Evolutionary conservation across 2,113 vertebrate genomes (phyloP).

Genomic region (Neofelis nebulosa): DNA sequence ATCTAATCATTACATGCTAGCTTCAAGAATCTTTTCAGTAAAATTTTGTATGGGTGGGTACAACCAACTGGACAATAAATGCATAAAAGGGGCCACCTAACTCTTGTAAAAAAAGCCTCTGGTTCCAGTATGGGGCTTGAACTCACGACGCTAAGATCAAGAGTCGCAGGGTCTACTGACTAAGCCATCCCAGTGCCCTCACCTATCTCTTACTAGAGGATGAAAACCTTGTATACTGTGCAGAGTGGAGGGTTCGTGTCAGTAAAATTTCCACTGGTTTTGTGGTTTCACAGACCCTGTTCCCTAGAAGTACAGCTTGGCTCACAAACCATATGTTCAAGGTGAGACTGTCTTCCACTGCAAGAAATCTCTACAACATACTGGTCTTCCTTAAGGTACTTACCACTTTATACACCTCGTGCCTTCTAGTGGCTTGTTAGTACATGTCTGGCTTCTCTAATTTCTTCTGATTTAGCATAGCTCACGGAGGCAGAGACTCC

Average conservation of each 20-base stretch:
- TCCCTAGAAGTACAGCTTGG: background rate
- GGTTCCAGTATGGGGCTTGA: background rate
- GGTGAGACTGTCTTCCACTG: background rate
- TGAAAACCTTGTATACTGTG: background rate
- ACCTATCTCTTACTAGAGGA: background rate
- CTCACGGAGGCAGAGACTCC: background rate
- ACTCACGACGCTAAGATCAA: background rate
- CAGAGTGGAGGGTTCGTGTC: background rate
- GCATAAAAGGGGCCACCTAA: background rate
- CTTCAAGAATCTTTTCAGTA: background rate
- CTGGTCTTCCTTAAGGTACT: background rate
- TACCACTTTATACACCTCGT: background rate
- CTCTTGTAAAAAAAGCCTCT: background rate
- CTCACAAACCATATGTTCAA: background rate
- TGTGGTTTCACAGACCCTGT: background rate
- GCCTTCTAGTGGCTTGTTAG: background rate
- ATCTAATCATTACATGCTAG: background rate
- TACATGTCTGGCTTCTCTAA: background rate
- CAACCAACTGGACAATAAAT: background rate
- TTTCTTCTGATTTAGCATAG: background rate
- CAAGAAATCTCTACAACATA: background rate
- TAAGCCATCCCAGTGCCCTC: background rate
- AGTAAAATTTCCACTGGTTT: background rate
- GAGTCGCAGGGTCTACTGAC: background rate
- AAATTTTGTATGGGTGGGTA: background rate